These are phyloP conservation scores for Epinotia bilunana DNA, from an alignment of 2,888 invertebrate genomes.

Conservation along the genomic window DNA sequence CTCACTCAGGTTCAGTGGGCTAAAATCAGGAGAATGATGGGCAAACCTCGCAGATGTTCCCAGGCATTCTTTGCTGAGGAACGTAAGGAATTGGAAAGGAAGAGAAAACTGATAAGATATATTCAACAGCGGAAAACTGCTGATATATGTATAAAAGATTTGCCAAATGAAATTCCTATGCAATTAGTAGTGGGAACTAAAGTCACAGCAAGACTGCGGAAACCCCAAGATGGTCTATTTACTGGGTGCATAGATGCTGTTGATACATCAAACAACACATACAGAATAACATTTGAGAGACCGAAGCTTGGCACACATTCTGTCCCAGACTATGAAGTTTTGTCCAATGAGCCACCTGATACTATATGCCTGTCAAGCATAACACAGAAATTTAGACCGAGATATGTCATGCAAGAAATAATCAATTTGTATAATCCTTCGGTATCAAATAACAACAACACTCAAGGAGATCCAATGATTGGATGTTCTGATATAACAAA, in stretches of 20 bases:
- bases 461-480: slow-evolving; percentile 89
- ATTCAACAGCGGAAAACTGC: slow-evolving; percentile 96
- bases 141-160: slow-evolving; percentile 92
- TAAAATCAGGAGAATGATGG: slow-evolving; percentile 97
- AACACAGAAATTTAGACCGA: slow-evolving; percentile 90
- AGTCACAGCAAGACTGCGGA: slow-evolving; percentile 94
- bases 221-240: slow-evolving; percentile 97
- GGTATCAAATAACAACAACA: slow-evolving; percentile 64
- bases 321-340: slow-evolving; percentile 97
- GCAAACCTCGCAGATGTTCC: slow-evolving; percentile 97
- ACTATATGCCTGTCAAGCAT: slow-evolving; percentile 94
- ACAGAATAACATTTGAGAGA: slow-evolving; percentile 97
- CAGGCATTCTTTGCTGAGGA: slow-evolving; percentile 98
- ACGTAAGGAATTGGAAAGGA: slow-evolving; percentile 93
- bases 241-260: slow-evolving; percentile 97
- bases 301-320: slow-evolving; percentile 97
- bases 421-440: slow-evolving; percentile 76
- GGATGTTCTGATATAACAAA: slow-evolving; percentile 79
- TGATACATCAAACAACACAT: slow-evolving; percentile 96
- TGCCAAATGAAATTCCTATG: slow-evolving; percentile 97
- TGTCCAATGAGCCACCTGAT: slow-evolving; percentile 96
- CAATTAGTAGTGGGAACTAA: slow-evolving; percentile 97
- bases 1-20: slow-evolving; percentile 97
- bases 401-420: slow-evolving; percentile 85
- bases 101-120: slow-evolving; percentile 95